Base-by-base conservation (phyloP, 1,140 invertebrate genomes). In the Proctacanthus coquilletti region DNA sequence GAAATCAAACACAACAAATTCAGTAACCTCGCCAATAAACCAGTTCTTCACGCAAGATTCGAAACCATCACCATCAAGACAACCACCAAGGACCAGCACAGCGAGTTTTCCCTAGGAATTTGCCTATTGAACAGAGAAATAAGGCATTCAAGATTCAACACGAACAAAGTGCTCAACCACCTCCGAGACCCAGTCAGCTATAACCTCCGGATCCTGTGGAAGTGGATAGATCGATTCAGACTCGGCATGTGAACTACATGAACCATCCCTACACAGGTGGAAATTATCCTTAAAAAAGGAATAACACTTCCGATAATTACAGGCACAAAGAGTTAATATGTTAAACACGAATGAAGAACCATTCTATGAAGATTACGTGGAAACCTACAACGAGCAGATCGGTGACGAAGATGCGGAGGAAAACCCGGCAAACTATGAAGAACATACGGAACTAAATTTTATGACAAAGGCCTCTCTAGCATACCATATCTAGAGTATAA, bases 371-470 rank as follows among this genome's bases (percentile, higher is more conserved):
- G n/a, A n/a, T n/a, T n/a, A n/a, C n/a, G n/a, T n/a, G n/a, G n/a
- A n/a, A n/a, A n/a, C n/a, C n/a, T n/a, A n/a, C n/a, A n/a, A n/a
- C n/a, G n/a, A n/a, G n/a, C n/a, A n/a, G n/a, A n/a, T n/a, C n/a
- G n/a, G n/a, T n/a, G n/a, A n/a, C n/a, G n/a, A n/a, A n/a, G n/a
- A n/a, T n/a, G n/a, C n/a, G n/a, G n/a, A n/a, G n/a, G n/a, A n/a
- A n/a, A n/a, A n/a, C n/a, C n/a, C n/a, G n/a, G n/a, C n/a, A n/a
- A n/a, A n/a, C n/a, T n/a, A n/a, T n/a, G n/a, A n/a, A n/a, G n/a
- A n/a, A n/a, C n/a, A n/a, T n/a, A n/a, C n/a, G n/a, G 30, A 32
- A 32, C 30, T 32, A 32, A 32, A 32, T 32, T 32, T 32, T 32
- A 32, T 32, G 30, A 32, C 30, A 15, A 15, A 32, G 8, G 30